Conservation (phyloP, 2,888 invertebrate genomes). For the Cephonodes hylas region DNA sequence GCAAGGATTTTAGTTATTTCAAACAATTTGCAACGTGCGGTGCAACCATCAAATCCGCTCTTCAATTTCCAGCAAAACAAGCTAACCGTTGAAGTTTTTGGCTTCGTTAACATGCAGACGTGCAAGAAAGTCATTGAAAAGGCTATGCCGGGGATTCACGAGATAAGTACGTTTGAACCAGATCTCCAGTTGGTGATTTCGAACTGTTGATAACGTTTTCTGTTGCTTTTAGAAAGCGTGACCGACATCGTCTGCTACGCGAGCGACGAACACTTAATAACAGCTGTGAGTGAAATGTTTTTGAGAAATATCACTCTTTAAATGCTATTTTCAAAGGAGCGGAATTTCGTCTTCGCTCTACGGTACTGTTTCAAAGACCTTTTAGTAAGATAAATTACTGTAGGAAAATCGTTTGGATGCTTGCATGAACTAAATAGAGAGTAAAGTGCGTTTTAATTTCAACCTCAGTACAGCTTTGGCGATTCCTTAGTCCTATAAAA, state of each 20-base stretch:
- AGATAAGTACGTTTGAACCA: conserved; percentile 37
- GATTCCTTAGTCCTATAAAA: too few species aligned
- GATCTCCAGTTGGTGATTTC: not conserved
- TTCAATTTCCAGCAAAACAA: conserved; percentile 43
- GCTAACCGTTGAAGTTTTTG: conserved; percentile 42
- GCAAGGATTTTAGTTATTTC: conserved; percentile 8
- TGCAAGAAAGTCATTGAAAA: conserved; percentile 48
- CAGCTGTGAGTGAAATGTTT: conserved; percentile 38
- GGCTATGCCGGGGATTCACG: conserved; percentile 28
- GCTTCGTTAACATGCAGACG: conserved; percentile 40
- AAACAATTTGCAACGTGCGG: not conserved
- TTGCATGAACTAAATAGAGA: too few species aligned
- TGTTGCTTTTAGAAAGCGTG: conserved; percentile 33
- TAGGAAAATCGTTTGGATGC: not conserved
- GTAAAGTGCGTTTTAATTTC: too few species aligned
- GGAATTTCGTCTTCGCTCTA: not conserved
- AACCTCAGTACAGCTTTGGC: too few species aligned
- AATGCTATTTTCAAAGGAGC: not conserved
- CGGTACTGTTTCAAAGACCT: not conserved
- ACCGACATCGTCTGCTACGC: conserved; percentile 51
- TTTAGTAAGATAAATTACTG: not conserved
- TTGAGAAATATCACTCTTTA: not conserved
- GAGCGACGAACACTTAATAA: conserved; percentile 44
- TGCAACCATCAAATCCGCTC: not conserved
- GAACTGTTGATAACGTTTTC: not conserved